These are phyloP conservation scores for Campopleginae sp. DNA, from an alignment of 2,888 invertebrate species.

Conservation along the genomic window DNA sequence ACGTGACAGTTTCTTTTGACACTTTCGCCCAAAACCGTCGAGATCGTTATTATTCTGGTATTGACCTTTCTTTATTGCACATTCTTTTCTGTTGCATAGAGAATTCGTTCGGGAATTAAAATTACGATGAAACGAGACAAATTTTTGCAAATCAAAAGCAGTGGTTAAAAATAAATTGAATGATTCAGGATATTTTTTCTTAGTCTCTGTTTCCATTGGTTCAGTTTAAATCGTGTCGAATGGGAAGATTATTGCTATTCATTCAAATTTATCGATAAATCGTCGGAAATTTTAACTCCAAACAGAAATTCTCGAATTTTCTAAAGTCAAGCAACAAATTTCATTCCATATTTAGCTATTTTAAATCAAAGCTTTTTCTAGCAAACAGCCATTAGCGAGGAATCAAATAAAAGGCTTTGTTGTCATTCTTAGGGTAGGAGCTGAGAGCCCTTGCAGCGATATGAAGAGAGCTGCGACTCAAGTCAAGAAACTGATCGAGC, in stretches of 20 bases:
- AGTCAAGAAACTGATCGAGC: slow-evolving; percentile 92
- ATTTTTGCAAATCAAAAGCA: background rate
- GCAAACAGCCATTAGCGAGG: background rate
- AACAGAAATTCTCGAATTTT: background rate
- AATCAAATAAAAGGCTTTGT: background rate
- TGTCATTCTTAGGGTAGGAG: slow-evolving; percentile 78
- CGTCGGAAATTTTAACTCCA: background rate
- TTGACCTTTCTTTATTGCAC: background rate
- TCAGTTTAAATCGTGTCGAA: background rate
- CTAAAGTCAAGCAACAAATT: background rate
- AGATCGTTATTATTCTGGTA: background rate
- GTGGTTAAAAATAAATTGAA: background rate
- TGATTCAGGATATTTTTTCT: background rate
- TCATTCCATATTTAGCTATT: background rate
- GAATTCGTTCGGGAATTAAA: background rate
- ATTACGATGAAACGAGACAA: background rate
- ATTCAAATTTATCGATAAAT: background rate
- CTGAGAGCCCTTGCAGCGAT: slow-evolving; percentile 83
- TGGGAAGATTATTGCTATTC: background rate
- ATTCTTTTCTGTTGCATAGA: background rate
- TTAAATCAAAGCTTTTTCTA: background rate
- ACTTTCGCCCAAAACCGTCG: background rate
- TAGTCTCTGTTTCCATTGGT: background rate
- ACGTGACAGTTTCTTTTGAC: slow-evolving; percentile 4
- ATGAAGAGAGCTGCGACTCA: slow-evolving; percentile 87